Conservation (phyloP, 2,797 vertebrate genomes). For the Aldrovandia affinis region DNA sequence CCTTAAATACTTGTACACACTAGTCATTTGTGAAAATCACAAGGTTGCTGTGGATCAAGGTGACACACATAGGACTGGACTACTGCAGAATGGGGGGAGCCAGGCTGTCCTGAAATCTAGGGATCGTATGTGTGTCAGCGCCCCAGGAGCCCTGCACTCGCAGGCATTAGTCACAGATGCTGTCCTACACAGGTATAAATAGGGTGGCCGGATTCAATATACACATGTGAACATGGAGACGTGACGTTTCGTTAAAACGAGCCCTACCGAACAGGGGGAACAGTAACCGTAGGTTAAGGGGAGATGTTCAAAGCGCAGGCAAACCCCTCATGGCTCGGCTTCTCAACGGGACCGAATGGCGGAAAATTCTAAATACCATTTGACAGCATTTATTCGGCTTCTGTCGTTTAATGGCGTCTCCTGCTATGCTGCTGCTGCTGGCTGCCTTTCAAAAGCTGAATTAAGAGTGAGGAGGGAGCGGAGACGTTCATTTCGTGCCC, state of each 20-base stretch:
- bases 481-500: neutral
- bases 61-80: neutral
- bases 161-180: neutral
- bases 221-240: neutral
- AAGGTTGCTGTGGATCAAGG: neutral
- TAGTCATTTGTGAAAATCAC: neutral
- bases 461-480: neutral
- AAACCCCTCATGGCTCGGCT: neutral
- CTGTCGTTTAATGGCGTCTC: no score
- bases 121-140: no score
- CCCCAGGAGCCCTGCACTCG: no score
- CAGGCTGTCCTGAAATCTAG: neutral
- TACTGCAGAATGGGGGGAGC: neutral
- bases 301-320: neutral
- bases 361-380: neutral
- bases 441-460: neutral
- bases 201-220: neutral
- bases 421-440: neutral
- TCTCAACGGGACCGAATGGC: neutral
- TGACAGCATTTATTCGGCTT: neutral
- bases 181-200: neutral
- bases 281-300: neutral
- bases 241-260: neutral
- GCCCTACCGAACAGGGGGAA: neutral
- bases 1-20: no score